These are phyloP conservation scores for Sialia sialis DNA, from an alignment of 2,113 vertebrate genomes.

Conservation along the genomic window DNA sequence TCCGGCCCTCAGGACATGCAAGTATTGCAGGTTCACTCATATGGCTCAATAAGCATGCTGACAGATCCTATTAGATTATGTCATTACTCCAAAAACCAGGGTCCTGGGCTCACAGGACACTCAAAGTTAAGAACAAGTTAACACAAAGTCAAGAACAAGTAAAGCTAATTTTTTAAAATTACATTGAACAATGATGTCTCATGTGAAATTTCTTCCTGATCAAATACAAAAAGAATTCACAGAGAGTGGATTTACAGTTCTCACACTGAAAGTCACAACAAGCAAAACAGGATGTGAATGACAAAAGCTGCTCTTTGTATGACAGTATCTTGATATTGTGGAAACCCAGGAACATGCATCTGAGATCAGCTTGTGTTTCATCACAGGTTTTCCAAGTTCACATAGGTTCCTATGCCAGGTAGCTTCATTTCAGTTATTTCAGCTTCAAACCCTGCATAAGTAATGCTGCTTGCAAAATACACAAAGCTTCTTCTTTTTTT, in stretches of 20 bases:
- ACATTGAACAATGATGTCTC: background rate
- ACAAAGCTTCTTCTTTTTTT: background rate
- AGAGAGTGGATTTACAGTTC: background rate
- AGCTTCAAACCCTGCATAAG: background rate
- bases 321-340: background rate
- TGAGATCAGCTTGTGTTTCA: background rate
- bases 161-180: background rate
- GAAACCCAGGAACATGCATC: background rate
- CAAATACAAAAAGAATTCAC: background rate
- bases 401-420: background rate
- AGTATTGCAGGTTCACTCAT: background rate
- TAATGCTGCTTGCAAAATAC: background rate
- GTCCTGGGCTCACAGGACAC: background rate
- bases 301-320: background rate
- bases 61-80: background rate
- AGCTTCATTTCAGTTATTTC: background rate
- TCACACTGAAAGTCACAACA: background rate
- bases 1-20: background rate
- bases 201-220: background rate
- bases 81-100: background rate
- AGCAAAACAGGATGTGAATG: background rate
- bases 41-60: background rate
- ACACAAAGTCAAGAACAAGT: background rate
- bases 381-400: background rate
- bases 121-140: background rate